A percentile compares a stretch with the other conserved stretches of the same genome.
Evolutionary conservation across 2,797 vertebrate genomes (phyloP).

Genomic region (Chloroceryle amazona): DNA sequence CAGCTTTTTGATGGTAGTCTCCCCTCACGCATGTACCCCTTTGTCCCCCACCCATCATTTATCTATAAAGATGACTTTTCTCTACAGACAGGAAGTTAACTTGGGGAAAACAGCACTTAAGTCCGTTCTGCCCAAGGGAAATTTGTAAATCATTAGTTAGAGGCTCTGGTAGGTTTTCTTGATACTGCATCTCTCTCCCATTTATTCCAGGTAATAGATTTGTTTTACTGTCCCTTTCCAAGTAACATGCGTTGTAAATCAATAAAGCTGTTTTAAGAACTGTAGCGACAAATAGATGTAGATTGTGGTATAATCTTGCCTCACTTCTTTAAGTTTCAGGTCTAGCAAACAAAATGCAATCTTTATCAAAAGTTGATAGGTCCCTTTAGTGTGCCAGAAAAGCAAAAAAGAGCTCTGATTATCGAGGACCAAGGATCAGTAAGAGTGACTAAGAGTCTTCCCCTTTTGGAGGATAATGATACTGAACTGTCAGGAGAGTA

Average conservation of each 20-base stretch:
- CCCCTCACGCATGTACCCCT: neutral
- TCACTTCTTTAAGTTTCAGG: neutral
- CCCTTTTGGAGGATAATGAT: neutral
- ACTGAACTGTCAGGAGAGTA: neutral
- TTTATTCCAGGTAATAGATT: neutral
- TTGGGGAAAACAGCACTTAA: neutral
- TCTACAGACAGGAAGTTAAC: neutral
- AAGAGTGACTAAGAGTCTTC: neutral
- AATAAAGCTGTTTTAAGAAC: neutral
- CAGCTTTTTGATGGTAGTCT: neutral
- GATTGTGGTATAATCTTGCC: neutral
- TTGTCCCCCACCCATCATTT: neutral
- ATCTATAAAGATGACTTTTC: neutral
- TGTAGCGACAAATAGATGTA: neutral
- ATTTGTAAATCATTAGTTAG: neutral
- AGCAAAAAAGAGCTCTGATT: neutral
- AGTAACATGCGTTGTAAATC: neutral
- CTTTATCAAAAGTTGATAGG: neutral
- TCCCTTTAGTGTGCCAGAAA: neutral
- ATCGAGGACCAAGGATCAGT: neutral
- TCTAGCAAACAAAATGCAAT: neutral
- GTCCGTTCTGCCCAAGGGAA: neutral
- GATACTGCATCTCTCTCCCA: neutral
- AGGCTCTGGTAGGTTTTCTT: neutral
- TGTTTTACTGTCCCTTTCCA: neutral